Base-by-base conservation (phyloP, 1,140 invertebrate species). In the Hirudo medicinalis region DNA sequence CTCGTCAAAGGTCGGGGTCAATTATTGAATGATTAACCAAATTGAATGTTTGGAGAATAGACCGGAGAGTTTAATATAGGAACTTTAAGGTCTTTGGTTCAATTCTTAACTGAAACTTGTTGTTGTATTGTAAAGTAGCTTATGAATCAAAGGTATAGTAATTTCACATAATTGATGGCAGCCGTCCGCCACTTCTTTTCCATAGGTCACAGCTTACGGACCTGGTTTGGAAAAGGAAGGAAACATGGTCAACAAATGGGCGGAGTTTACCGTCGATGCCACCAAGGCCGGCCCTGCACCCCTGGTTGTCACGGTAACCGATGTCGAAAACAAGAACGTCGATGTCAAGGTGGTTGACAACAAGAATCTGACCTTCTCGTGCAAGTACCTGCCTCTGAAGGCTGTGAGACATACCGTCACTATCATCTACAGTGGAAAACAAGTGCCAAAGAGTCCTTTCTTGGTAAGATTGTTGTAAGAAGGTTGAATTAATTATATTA, bases 361-460 rank as follows among this genome's bases (percentile, higher is more conserved):
- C 77, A 84, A 85, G 40, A 77, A 82, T 74, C 79, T 79, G 32
- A 89, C 87, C 11, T 87, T 87, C 76, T 85, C 88, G 75, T 89
- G 87, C 72, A 84, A 84, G 72, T 93, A 93, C 78, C 86, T 85
- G n/a, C 36, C 69, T 8, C 40, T 49, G 2, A 43, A 49, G 53
- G 22, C 53, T 9, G 53, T 54, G 22, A 70, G 53, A 53, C 53
- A 70, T 19, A 70, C 69, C 19, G 53, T 91, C 11, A 88, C 80
- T 55, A 75, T 83, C 69, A 80, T 86, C 25, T 93, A 91, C 78
- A 89, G 88, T 36, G 88, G 88, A 4, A 83, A 88, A 8, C 87
- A 88, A 70, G 88, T 93, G 71, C 89, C 89, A 0, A 84, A 87
- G 71, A 88, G 88, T 72, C 91, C 91, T 22, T 87, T 91, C 73